phyloP scores from a whole-genome alignment of 2,797 vertebrate species.

The Sparus aurata region DNA sequence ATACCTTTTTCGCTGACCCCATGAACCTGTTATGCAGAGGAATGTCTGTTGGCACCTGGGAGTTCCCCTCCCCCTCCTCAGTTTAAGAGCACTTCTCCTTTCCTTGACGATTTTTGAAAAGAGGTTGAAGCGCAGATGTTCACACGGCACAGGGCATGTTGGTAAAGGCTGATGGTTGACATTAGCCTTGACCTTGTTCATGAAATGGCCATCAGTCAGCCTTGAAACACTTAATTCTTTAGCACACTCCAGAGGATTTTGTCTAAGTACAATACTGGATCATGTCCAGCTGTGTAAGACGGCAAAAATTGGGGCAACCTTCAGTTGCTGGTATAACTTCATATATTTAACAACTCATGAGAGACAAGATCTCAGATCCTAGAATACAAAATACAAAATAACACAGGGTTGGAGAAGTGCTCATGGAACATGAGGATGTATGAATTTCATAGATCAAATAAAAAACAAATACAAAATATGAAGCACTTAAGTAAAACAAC shows the following conservation, averaged over 20 bases:
- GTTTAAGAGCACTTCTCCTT: conserved; percentile 34
- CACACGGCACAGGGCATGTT: not conserved
- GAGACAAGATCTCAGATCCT: not conserved
- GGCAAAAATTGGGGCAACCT: not conserved
- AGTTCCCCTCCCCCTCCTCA: conserved; percentile 17
- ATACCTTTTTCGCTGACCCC: conserved; percentile 21
- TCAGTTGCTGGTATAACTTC: conserved; percentile 7
- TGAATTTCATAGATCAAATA: conserved; percentile 11
- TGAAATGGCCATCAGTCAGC: conserved; percentile 34
- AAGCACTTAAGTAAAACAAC: not conserved
- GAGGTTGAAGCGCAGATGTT: conserved; percentile 55
- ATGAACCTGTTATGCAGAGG: conserved; percentile 41
- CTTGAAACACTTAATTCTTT: conserved; percentile 20
- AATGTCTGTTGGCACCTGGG: conserved; percentile 45
- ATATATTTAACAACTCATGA: not conserved
- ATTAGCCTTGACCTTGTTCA: conserved; percentile 45
- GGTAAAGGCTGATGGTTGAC: conserved; percentile 25
- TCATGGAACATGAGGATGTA: not conserved
- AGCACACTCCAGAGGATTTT: not conserved
- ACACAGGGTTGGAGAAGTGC: not conserved
- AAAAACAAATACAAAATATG: not conserved
- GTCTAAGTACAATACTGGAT: conserved; percentile 9
- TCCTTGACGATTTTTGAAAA: not conserved
- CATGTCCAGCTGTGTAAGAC: conserved; percentile 23
- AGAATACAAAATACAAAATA: not conserved